Conservation (phyloP, 2,113 vertebrate species). For the Mesoclemmys tuberculata region DNA sequence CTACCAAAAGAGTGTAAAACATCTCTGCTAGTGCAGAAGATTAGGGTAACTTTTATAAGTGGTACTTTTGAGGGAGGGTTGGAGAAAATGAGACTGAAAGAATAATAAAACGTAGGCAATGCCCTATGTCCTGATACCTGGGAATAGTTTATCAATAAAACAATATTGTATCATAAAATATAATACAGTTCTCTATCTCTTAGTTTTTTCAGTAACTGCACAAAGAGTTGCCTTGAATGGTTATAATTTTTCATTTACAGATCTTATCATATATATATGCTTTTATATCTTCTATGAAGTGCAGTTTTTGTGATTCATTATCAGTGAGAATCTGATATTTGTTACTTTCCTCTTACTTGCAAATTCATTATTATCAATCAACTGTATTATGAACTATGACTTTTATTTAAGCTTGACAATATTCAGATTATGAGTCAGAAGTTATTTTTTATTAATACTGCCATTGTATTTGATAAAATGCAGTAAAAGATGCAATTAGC, state of each 20-base stretch:
- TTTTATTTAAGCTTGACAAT: constrained; percentile 28
- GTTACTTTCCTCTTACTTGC: neutral
- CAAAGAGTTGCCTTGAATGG: neutral
- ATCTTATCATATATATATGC: neutral
- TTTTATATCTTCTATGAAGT: neutral
- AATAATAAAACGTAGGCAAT: neutral
- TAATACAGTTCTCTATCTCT: neutral
- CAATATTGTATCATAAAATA: neutral
- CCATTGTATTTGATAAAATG: constrained; percentile 3
- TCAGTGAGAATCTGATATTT: neutral
- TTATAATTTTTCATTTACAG: neutral
- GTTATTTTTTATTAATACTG: constrained; percentile 25
- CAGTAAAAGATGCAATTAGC: constrained; percentile 7
- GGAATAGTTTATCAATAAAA: neutral
- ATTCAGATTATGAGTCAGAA: constrained; percentile 13
- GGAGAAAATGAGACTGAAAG: neutral
- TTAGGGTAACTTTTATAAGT: rapidly evolving
- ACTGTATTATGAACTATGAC: neutral
- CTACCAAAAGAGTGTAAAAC: rapidly evolving
- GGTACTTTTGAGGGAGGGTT: neutral
- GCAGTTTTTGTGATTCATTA: neutral
- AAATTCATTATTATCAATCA: neutral
- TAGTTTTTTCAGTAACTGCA: neutral
- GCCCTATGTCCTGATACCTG: neutral
- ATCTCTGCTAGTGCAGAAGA: neutral